Conservation (phyloP, 2,113 vertebrate species). For the Myotis yumanensis region DNA sequence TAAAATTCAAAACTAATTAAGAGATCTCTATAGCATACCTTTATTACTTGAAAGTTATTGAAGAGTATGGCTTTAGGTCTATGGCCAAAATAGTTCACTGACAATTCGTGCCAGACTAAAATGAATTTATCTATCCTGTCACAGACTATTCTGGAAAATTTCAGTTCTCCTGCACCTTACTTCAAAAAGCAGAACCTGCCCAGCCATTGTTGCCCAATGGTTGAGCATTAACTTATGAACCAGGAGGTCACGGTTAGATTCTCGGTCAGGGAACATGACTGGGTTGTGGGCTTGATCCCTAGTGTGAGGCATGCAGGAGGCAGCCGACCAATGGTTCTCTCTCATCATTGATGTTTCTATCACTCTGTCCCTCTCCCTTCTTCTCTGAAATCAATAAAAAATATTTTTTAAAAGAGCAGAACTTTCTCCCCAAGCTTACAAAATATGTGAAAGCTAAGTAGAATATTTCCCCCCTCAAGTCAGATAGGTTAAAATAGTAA, state of each 20-base stretch:
- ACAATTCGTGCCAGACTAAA: background rate
- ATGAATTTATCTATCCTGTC: background rate
- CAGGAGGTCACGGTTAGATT: too few species aligned
- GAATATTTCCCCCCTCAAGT: background rate
- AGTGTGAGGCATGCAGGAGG: too few species aligned
- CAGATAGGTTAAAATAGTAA: background rate
- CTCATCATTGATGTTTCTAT: too few species aligned
- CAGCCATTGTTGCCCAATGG: too few species aligned
- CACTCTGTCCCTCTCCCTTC: too few species aligned
- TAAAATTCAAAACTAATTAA: constrained; percentile 17
- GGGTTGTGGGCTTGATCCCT: too few species aligned
- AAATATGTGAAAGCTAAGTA: background rate
- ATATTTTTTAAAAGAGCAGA: background rate
- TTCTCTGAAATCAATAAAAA: too few species aligned
- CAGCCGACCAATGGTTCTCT: too few species aligned
- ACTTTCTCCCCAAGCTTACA: background rate
- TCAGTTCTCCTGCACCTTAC: background rate
- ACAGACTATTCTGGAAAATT: background rate
- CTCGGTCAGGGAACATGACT: too few species aligned
- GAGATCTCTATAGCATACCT: background rate
- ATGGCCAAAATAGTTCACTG: background rate
- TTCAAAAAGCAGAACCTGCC: background rate
- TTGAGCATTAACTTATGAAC: too few species aligned
- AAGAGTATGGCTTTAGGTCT: background rate
- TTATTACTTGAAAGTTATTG: background rate